Evolutionary conservation across 2,797 vertebrate genomes (phyloP).

Genomic region (Poeciliopsis turneri): DNA sequence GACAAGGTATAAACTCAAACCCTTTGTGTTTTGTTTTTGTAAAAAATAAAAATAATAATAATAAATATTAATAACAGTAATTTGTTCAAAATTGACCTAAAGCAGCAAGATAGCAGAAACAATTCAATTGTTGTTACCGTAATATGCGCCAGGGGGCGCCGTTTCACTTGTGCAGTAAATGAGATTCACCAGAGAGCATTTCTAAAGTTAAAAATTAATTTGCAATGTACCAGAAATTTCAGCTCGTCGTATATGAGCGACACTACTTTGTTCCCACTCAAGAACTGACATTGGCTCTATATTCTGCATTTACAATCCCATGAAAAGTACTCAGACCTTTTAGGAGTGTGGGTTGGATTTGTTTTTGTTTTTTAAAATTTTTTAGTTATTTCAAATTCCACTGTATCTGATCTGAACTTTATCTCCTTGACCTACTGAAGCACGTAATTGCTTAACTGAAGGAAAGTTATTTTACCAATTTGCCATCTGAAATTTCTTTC

Average conservation of each 20-base stretch:
- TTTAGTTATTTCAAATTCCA: background rate
- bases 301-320: background rate
- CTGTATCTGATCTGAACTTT: background rate
- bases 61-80: background rate
- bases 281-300: background rate
- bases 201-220: constrained; percentile 2
- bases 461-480: background rate
- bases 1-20: background rate
- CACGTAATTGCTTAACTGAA: background rate
- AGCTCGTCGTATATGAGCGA: background rate
- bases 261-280: background rate
- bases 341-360: background rate
- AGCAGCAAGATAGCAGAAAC: background rate
- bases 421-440: background rate
- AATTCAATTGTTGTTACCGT: background rate
- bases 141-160: constrained; percentile 31
- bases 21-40: background rate
- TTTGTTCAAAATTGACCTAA: background rate
- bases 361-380: background rate
- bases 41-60: no score
- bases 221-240: background rate
- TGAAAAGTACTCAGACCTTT: background rate
- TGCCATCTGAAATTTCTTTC: background rate
- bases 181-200: background rate
- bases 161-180: background rate